Base-by-base conservation (phyloP, 2,888 invertebrate species). In the Standfussiana lucernea region DNA sequence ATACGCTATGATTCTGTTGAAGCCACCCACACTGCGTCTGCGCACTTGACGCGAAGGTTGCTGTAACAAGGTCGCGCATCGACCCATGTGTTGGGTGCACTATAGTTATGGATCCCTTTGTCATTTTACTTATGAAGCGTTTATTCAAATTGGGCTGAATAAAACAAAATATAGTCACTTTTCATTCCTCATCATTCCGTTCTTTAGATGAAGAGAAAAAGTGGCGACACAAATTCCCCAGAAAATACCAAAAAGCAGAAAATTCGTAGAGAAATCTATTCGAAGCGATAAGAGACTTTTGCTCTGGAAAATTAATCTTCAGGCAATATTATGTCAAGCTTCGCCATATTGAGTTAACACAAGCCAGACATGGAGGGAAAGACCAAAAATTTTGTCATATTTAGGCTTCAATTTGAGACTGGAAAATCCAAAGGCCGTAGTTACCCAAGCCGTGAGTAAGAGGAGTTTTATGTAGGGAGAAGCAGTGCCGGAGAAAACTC, bases 21-120 rank as follows among this genome's bases (percentile, higher is more conserved):
- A 86, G 71, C 75, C 84, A 85, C 88, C 86, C 78, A 86, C 80
- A 69, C 71, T 78, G 79, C 78, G 84, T 69, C 8, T 42, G 76
- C 83, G 85, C 88, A 87, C 81, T 81, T 80, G 83, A 81, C 66
- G 78, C 45, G 83, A 88, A 89, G 89, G 89, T 79, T 84, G 72
- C 68, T 42, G 32, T 37, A 53, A 65, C 79, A 84, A 85, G 86
- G 88, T 56, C 78, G 42, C 18, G 18, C 53, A 68, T 47, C 61
- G 42, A 75, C 50, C 40, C 62, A 67, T 72, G 11, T 28, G 21
- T 53, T 65, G 21, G 13, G 6, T 42, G 21, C 28, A 28, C 15
- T 47, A 21, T 37, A 59, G 21, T 21, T 24, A 40, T 32, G n/a
- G 8, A 15, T 18, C 1, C 8, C 13, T 64, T 64, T 64, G 40